A percentile compares a stretch with the other conserved stretches of the same genome.
Evolutionary conservation across 1,140 invertebrate genomes (phyloP).

Genomic region (Dendrolimus punctatus): DNA sequence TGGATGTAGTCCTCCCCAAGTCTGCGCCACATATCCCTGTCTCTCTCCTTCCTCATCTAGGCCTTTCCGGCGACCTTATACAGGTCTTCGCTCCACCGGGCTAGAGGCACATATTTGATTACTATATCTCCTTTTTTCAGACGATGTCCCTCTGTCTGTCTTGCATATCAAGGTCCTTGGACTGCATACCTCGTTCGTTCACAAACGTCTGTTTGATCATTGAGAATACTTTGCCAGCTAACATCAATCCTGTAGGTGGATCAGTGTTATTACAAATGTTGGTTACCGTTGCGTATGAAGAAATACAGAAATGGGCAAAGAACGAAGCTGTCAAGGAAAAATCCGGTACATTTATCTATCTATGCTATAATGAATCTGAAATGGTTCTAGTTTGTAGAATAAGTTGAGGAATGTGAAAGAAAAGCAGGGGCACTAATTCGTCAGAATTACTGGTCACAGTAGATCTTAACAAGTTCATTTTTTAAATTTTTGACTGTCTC

Average conservation of each 20-base stretch:
- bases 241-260: constrained; percentile 76
- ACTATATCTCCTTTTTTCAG: constrained; percentile 30
- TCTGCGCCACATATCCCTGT: too few relatives aligned
- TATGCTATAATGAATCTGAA: neutral
- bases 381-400: too few relatives aligned
- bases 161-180: constrained; percentile 77
- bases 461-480: too few relatives aligned
- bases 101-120: neutral
- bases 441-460: too few relatives aligned
- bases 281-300: constrained; percentile 73
- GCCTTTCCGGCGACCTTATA: too few relatives aligned
- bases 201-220: constrained; percentile 71
- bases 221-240: constrained; percentile 77
- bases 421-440: too few relatives aligned
- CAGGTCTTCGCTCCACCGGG: too few relatives aligned
- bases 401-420: too few relatives aligned
- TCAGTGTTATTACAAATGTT: constrained; percentile 80
- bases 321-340: constrained; percentile 62
- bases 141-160: constrained; percentile 81
- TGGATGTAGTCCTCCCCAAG: too few relatives aligned
- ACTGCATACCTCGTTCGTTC: constrained; percentile 75
- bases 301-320: constrained; percentile 66
- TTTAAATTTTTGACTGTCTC: too few relatives aligned
- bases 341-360: constrained; percentile 21
- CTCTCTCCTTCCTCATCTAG: too few relatives aligned